Percentiles rank a stretch among this genome's conserved stretches.
These are phyloP conservation scores for Drosophila kepulauana DNA, from an alignment of 1,140 invertebrate species.

Conservation along the genomic window DNA sequence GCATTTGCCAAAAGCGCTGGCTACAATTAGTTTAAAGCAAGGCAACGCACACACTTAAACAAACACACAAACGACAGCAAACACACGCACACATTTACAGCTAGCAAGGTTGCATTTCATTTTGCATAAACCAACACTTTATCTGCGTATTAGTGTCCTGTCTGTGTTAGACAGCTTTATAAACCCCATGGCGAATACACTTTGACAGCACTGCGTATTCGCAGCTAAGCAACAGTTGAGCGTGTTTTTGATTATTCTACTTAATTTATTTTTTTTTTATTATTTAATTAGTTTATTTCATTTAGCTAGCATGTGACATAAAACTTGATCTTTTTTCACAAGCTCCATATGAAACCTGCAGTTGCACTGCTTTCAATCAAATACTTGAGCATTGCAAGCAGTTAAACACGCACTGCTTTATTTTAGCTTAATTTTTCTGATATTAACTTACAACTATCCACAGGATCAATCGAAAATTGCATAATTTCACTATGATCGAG, in stretches of 20 bases:
- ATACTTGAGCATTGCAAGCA: no score
- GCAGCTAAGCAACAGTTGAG: conserved; percentile 22
- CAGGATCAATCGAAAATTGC: no score
- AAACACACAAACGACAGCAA: conserved; percentile 22
- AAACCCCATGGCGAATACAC: conserved; percentile 48
- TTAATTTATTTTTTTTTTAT: not conserved
- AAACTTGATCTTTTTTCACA: not conserved
- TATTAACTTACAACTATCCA: no score
- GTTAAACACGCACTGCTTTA: no score
- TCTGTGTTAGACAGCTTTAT: conserved; percentile 58
- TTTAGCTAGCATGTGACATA: not conserved
- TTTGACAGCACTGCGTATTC: conserved; percentile 55
- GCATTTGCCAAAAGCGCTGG: conserved; percentile 61
- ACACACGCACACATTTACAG: conserved; percentile 12
- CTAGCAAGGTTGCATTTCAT: conserved; percentile 39
- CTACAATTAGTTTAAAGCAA: conserved; percentile 73
- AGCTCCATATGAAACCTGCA: not conserved
- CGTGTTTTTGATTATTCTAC: conserved; percentile 12
- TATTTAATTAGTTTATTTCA: conserved; percentile 11
- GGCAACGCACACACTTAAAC: conserved; percentile 34
- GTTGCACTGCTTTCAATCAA: no score
- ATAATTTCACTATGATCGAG: no score
- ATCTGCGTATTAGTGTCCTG: conserved; percentile 41
- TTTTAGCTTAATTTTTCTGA: no score
- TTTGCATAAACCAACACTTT: conserved; percentile 71